phyloP scores from a whole-genome alignment of 2,888 invertebrate species.

The Noctua comes region DNA sequence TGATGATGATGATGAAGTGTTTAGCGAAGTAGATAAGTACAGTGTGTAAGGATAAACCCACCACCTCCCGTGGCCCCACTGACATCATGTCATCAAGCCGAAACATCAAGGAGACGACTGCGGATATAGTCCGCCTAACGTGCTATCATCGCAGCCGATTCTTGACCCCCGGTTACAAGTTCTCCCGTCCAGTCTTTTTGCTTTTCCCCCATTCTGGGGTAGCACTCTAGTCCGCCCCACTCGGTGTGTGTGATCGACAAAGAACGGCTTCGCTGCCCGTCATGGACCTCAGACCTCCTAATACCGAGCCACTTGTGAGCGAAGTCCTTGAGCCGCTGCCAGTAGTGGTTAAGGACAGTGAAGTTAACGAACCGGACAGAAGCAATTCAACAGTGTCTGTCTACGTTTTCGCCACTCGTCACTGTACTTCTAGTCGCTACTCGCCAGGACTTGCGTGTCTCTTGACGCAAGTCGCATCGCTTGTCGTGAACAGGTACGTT shows the following conservation, averaged over 20 bases:
- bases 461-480: neutral
- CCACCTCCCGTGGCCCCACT: no score
- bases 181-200: neutral
- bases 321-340: neutral
- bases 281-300: neutral
- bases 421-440: neutral
- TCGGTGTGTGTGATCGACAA: neutral
- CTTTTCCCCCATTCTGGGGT: slow-evolving; percentile 21
- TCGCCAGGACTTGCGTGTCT: neutral
- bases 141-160: no score
- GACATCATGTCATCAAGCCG: no score
- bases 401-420: neutral
- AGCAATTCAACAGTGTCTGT: no score
- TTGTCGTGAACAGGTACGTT: neutral
- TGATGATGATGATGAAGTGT: no score
- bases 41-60: neutral
- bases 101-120: no score
- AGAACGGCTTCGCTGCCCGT: neutral
- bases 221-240: neutral
- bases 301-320: slow-evolving; percentile 4
- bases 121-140: no score
- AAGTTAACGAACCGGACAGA: neutral
- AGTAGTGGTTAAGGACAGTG: neutral
- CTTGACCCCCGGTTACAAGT: no score
- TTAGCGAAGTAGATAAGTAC: no score